A percentile compares a stretch with the other conserved stretches of the same genome.
These are phyloP conservation scores for Oreochromis mossambicus DNA, from an alignment of 2,797 vertebrate genomes.

Conservation along the genomic window DNA sequence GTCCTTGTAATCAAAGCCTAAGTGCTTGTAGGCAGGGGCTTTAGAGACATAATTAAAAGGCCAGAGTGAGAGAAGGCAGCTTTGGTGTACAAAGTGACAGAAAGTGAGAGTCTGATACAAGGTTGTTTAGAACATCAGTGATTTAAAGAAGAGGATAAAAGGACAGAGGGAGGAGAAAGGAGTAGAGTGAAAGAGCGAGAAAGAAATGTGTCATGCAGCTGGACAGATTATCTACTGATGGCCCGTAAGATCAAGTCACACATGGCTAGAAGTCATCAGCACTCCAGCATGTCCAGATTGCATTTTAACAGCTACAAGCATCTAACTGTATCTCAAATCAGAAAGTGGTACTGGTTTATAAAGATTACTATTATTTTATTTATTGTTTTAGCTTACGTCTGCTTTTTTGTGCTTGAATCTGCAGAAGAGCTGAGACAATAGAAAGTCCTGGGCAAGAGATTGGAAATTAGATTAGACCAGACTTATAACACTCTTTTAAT, in stretches of 20 bases:
- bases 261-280: background rate
- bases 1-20: conserved; percentile 71
- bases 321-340: background rate
- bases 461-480: background rate
- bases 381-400: background rate
- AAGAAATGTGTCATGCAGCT: conserved; percentile 3
- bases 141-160: conserved; percentile 22
- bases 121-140: conserved; percentile 13
- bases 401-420: background rate
- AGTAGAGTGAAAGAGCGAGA: background rate
- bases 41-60: conserved; percentile 68
- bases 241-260: background rate
- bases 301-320: background rate
- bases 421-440: background rate
- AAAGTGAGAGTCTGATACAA: conserved; percentile 35
- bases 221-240: conserved; percentile 11
- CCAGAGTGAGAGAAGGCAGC: conserved; percentile 38
- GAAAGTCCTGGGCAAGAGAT: background rate
- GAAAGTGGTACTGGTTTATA: background rate
- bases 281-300: background rate
- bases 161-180: background rate
- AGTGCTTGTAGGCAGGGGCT: conserved; percentile 54
- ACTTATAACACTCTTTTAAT: conserved; percentile 13
- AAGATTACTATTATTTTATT: background rate
- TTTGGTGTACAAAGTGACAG: conserved; percentile 46